These are phyloP conservation scores for Antigone vipio DNA, from an alignment of 2,113 vertebrate genomes.

Conservation along the genomic window DNA sequence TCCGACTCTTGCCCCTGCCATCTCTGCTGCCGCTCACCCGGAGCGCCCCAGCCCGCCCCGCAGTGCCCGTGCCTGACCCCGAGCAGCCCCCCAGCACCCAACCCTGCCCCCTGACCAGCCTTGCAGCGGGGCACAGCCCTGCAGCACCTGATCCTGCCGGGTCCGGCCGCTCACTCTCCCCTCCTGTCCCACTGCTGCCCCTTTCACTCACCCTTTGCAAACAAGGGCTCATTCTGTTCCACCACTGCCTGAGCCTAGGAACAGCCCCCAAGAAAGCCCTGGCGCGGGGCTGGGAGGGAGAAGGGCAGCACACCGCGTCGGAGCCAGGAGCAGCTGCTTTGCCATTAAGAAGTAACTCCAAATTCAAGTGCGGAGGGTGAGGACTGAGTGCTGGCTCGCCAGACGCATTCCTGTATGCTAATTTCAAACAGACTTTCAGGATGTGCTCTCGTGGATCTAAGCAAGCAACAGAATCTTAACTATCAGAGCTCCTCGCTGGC, in stretches of 20 bases:
- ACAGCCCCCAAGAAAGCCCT: not conserved
- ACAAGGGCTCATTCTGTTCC: no score
- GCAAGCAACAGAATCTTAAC: conserved; percentile 57
- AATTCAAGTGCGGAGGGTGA: not conserved
- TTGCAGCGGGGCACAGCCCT: not conserved
- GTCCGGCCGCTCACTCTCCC: accelerated
- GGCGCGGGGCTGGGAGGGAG: accelerated
- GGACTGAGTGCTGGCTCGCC: not conserved
- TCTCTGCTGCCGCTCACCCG: accelerated
- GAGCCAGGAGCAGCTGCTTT: not conserved
- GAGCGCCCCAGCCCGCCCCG: not conserved
- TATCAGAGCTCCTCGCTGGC: conserved; percentile 50
- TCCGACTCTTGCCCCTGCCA: not conserved
- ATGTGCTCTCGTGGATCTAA: conserved; percentile 28
- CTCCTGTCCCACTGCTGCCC: not conserved
- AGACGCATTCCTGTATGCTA: not conserved
- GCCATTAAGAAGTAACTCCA: not conserved
- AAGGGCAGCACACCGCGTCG: accelerated
- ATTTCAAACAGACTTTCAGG: conserved; percentile 55
- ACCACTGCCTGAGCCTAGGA: not conserved
- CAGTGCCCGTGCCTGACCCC: not conserved
- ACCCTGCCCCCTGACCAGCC: not conserved
- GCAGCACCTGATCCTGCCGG: accelerated
- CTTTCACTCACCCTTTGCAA: not conserved
- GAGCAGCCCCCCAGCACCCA: not conserved